phyloP scores from a whole-genome alignment of 2,888 invertebrate genomes.

The Drosophila fungiperda region DNA sequence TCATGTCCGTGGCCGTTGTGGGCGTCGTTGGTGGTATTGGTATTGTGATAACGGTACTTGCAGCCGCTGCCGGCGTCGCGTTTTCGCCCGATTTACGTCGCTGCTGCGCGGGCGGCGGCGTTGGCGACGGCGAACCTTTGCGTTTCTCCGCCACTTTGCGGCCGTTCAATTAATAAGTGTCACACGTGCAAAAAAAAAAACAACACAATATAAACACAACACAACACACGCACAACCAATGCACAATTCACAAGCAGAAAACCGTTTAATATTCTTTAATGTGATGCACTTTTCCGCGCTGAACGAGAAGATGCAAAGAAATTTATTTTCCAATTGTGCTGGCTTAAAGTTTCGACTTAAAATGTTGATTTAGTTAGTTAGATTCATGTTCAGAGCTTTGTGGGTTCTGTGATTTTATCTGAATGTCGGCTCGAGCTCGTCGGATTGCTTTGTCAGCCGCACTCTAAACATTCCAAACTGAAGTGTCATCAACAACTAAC shows the following conservation, averaged over 20 bases:
- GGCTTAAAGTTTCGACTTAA: background rate
- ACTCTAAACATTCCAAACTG: constrained; percentile 83
- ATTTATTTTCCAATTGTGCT: constrained; percentile 1
- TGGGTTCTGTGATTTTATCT: constrained; percentile 19
- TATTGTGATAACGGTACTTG: constrained; percentile 2
- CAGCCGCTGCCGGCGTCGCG: constrained; percentile 30
- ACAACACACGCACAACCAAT: background rate
- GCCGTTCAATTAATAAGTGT: constrained; percentile 40
- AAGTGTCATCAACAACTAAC: constrained; percentile 86
- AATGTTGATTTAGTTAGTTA: background rate
- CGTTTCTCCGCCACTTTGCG: constrained; percentile 85
- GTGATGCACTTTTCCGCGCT: background rate
- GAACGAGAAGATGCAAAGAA: background rate
- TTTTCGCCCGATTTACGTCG: constrained; percentile 70
- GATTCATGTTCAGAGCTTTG: background rate
- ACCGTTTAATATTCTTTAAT: constrained; percentile 1
- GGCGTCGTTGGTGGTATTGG: constrained; percentile 16
- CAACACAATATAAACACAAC: background rate
- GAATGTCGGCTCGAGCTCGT: constrained; percentile 28
- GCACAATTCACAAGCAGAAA: constrained; percentile 1
- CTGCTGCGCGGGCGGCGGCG: constrained; percentile 80
- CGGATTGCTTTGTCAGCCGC: constrained; percentile 64
- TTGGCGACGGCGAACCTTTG: constrained; percentile 83
- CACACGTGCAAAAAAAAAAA: constrained; percentile 31
- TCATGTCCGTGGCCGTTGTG: constrained; percentile 57